Evolutionary conservation across 2,113 vertebrate species (phyloP), one percentile per base, ranked within the genome.

Genomic region (Sylvietta virens): DNA sequence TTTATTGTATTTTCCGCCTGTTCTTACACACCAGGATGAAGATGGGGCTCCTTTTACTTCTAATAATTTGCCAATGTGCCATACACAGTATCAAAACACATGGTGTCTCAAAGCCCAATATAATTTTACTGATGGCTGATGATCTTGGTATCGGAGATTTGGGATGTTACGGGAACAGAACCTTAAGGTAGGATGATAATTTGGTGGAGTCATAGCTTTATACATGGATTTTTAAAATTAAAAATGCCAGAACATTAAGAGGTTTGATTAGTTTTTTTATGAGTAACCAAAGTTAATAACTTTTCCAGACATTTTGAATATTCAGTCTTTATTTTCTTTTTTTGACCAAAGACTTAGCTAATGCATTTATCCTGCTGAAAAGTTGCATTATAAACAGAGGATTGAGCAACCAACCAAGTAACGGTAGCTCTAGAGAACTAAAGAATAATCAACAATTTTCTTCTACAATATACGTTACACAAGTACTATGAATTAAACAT

Each of bases 111-210:
- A 95, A 69, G 69, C 98, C 98, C 24, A 99, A 97, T 80, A 92
- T 99, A 12, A 85, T 99, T 67, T 92, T 99, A 87, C 92, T 99
- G 77, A 98, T 99, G 98, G 98, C 98, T 56, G 99, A 99, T 30
- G 99, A 99, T 97, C 95, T 99, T 22, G 99, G 99, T 84, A 98
- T 99, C 23, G 99, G 99, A 92, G 99, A 99, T 71, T 96, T 98
- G 6, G 99, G 99, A 27, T 99, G 99, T 97, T 99, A 99, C 0
- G 99, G 99, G 15, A 99, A 99, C 97, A 98, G 74, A 85, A 99
- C 98, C 1, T 95, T 99, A 95, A 98, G 98, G 99, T 99, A 94
- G 78, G 94, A n/a, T 31, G 19, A 27, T 15, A 6, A 28, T 50
- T 70, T 88, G 16, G 30, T 18, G 4, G 13, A 42, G 5, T 51